Evolutionary conservation across 2,797 vertebrate species (phyloP).

Genomic region (Gambusia yucatana): DNA sequence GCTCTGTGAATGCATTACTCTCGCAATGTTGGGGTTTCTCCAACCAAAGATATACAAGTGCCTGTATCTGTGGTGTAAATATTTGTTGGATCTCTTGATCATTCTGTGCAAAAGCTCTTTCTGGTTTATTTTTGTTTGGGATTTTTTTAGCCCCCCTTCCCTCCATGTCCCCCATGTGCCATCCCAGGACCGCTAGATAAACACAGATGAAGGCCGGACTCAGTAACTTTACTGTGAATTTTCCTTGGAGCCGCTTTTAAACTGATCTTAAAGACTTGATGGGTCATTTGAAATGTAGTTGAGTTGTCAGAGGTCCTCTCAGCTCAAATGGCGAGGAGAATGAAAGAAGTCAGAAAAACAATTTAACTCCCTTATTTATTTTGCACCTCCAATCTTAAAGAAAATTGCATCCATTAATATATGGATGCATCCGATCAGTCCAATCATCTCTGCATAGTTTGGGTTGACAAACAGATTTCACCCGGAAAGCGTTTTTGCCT

Average conservation of each 20-base stretch:
- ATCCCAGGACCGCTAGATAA: conserved; percentile 59
- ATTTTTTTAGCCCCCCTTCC: conserved; percentile 53
- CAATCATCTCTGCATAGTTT: conserved; percentile 18
- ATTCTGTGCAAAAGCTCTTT: conserved; percentile 64
- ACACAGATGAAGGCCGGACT: conserved; percentile 30
- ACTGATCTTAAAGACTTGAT: conserved; percentile 3
- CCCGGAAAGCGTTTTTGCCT: conserved; percentile 11
- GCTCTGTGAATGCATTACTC: conserved; percentile 90
- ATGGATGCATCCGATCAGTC: not conserved
- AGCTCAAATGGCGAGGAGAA: conserved; percentile 3
- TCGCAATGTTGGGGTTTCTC: conserved; percentile 97
- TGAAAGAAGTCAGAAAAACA: not conserved
- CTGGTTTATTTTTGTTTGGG: conserved; percentile 50
- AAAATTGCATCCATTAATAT: conserved; percentile 26
- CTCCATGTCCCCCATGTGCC: conserved; percentile 37
- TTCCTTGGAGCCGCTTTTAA: conserved; percentile 1
- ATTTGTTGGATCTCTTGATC: conserved; percentile 85
- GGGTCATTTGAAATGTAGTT: not conserved
- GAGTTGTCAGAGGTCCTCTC: not conserved
- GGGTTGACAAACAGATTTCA: conserved; percentile 19
- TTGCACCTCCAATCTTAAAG: not conserved
- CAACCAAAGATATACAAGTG: conserved; percentile 99
- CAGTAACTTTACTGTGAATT: conserved; percentile 3
- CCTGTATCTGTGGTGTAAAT: conserved; percentile 99
- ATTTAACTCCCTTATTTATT: not conserved